Evolutionary conservation across 1,140 invertebrate species (phyloP), one percentile per base, ranked within the genome.

Genomic region (Mactra quadrangularis): DNA sequence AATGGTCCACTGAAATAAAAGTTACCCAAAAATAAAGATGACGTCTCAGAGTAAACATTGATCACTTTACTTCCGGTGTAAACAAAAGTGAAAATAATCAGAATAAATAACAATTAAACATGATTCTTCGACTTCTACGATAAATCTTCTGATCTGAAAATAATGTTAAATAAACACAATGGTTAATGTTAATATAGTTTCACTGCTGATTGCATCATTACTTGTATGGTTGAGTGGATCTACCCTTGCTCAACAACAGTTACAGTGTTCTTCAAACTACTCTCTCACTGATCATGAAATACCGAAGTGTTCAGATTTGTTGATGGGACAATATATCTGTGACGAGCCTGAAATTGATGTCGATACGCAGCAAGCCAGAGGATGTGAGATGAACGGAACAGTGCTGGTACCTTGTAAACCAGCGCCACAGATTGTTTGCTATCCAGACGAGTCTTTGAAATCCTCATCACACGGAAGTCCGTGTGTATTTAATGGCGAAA

Each of bases 271-370:
- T 2, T 38, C 19, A n/a, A 68, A 45, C 47, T 68, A 15, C 4
- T 52, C 25, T 31, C 4, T 7, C 53, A 7, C 6, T 22, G 70
- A 55, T 53, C 50, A 27, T 19, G 70, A 72, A 19, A 38, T 72
- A 57, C 72, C 17, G 0, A 22, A 62, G 47, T 82, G 79, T 41
- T 64, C 70, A 2, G 75, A 87, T 19, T 62, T 91, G 17, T 71
- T 89, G 50, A 64, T 90, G 74, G 90, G 90, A 47, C 90, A 91
- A 81, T 91, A 86, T 84, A 94, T 96, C 81, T 99, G 98, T 93
- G 95, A 96, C 19, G 96, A 97, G 94, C 97, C 97, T 88, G 95
- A 96, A 84, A 98, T 99, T 89, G 97, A 99, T 94, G 95, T 95
- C 4, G 95, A 96, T 90, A 99, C 98, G 3, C 98, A 99, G 92